Base-by-base conservation (phyloP, 2,113 vertebrate genomes). In the Labeo rohita region DNA sequence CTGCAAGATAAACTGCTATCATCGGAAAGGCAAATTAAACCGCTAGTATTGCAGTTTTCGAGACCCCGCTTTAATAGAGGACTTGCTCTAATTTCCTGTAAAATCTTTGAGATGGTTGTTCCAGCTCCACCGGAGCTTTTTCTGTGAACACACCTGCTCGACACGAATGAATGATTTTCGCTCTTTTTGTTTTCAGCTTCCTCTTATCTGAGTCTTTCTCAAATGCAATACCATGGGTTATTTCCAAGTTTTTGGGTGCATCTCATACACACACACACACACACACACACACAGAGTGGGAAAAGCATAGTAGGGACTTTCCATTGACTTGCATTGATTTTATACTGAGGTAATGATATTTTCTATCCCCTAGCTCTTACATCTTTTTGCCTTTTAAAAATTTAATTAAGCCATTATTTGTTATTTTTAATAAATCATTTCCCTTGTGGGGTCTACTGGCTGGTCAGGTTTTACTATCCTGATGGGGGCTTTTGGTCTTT, bases 21-120 rank as follows among this genome's bases (percentile, higher is more conserved):
- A 91, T 90, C 73, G 80, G 79, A 73, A 66, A 89, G 89, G 89
- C 89, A 92, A 91, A 94, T 94, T 92, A 91, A 90, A 95, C 89
- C 75, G 89, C 88, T 90, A 79, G 89, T 93, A 88, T 89, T 77
- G 63, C 72, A 79, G 45, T 87, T 90, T 90, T 89, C 80, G 39
- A 39, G 45, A 54, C 78, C 12, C 13, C 68, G 87, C 8, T 8
- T 83, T 91, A 89, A 92, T 88, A 78, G 87, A 90, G 76, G 34
- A n/a, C 81, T 45, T 73, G 76, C 74, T 16, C 80, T 59, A 70
- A 83, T 85, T 72, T 90, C 73, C 68, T 88, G 83, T 73, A 86
- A 61, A 47, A 28, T 82, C 61, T 45, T 21, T 15, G 23, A 66
- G 23, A 66, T 50, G 43, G 23, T 16, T 65, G 59, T 79, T 56